Base-by-base conservation (phyloP, 2,888 invertebrate species). In the Scaptomyza tumidula region DNA sequence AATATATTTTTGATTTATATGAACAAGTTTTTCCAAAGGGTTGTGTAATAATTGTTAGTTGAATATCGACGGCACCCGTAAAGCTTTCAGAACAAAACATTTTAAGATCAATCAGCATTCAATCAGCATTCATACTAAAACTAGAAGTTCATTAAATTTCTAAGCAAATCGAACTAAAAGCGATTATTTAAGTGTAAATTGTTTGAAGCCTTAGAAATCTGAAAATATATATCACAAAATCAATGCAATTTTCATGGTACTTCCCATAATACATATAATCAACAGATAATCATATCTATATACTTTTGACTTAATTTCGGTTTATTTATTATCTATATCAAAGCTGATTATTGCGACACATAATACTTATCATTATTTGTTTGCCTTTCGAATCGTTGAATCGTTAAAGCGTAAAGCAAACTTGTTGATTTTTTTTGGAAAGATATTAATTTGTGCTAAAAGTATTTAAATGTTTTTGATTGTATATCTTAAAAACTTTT, bases 281-380 rank as follows among this genome's bases (percentile, higher is more conserved):
- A 16, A 16, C 16, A 44, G 19, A 44, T 19, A 43, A 16, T 19
- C 43, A 16, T 41, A 43, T 11, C 16, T 43, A 5, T 11, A 5
- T 19, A 16, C 1, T 16, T 4, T 9, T 9, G 5, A 10, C 16
- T 16, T 41, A 16, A 16, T 16, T 19, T 43, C 5, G 11, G 11
- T 19, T 6, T 44, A 24, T 11, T 24, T 24, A 13, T 44, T 13
- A 44, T 13, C 24, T 24, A 44, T 44, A 39, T 39, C 14, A 39
- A 11, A 24, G 24, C 24, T 33, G 13, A 6, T 27, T 2, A 45
- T 45, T 45, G 44, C 27, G 44, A 13, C 19, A 44, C 10, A 24
- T 19, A 41, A n/a, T n/a, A 43, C 13, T 44, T 24, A 44, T 44
- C 19, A 43, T 44, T 24, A 44, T 44, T 45, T 45, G 27, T 45